These are phyloP conservation scores for Temnopleurus reevesii DNA, from an alignment of 53 echinoderm and acorn worm genomes.

Conservation along the genomic window DNA sequence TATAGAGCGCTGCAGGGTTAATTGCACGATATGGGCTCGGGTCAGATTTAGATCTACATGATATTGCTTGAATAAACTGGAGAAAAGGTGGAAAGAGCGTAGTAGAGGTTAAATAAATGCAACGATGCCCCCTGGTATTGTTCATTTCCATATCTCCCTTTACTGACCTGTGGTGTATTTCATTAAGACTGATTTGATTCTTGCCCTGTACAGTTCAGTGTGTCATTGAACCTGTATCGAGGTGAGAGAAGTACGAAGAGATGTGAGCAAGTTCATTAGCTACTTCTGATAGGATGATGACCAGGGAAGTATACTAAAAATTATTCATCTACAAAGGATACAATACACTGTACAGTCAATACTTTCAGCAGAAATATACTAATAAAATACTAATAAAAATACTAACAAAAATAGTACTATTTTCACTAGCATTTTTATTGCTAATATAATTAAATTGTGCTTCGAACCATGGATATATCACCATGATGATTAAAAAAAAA, in stretches of 20 bases:
- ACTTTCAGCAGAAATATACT: no score
- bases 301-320: not conserved
- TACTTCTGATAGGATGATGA: not conserved
- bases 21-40: not conserved
- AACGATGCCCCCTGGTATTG: not conserved
- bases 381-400: no score
- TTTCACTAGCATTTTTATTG: no score
- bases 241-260: not conserved
- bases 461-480: no score
- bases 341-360: no score
- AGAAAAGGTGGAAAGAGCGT: not conserved
- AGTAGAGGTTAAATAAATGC: constrained; percentile 28
- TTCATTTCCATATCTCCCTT: not conserved
- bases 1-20: not conserved
- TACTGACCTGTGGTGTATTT: constrained; percentile 32
- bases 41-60: constrained; percentile 26
- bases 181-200: constrained; percentile 3
- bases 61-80: constrained; percentile 32
- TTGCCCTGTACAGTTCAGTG: not conserved
- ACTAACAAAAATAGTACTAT: no score
- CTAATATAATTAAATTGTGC: no score
- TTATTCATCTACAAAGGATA: no score
- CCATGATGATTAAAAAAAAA: no score
- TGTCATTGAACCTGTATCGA: not conserved
- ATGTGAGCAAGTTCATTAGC: constrained; percentile 18